Percentiles rank a stretch among this genome's conserved stretches.
phyloP scores from a whole-genome alignment of 2,113 vertebrate genomes.

The Trochalopteron elliotii region DNA sequence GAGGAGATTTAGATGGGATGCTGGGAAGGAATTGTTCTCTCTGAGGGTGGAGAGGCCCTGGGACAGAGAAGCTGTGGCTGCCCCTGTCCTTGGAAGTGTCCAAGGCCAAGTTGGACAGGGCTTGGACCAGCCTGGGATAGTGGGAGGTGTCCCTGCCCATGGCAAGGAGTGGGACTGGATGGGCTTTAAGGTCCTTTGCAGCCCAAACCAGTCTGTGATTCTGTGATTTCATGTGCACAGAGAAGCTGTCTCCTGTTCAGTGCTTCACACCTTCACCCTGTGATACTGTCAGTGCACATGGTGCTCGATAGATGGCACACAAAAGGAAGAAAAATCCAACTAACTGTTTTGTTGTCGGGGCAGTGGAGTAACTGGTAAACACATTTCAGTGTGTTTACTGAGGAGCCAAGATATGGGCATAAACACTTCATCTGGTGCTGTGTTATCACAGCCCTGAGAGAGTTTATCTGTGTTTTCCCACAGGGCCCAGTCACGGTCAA shows the following conservation, averaged over 20 bases:
- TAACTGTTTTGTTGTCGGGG: background rate
- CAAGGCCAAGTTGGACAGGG: background rate
- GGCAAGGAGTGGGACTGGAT: background rate
- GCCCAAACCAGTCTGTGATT: background rate
- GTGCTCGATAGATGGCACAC: background rate
- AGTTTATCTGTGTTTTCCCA: background rate
- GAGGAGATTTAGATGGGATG: background rate
- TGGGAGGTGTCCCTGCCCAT: background rate
- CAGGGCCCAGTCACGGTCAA: conserved; percentile 97
- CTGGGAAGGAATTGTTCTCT: background rate
- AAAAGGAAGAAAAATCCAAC: background rate
- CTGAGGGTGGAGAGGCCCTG: rapidly evolving
- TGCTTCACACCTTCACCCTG: background rate
- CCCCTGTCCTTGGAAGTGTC: background rate
- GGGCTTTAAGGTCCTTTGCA: background rate
- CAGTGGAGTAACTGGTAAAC: background rate
- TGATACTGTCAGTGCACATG: rapidly evolving
- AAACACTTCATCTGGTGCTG: background rate
- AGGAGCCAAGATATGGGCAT: background rate
- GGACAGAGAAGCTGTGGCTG: background rate
- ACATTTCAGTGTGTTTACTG: background rate
- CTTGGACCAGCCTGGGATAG: rapidly evolving
- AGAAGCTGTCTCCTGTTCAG: background rate
- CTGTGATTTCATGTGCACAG: background rate
- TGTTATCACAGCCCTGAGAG: background rate